Evolutionary conservation across 2,797 vertebrate species (phyloP), one percentile per base, ranked within the genome.

Genomic region (Channallabes apus): DNA sequence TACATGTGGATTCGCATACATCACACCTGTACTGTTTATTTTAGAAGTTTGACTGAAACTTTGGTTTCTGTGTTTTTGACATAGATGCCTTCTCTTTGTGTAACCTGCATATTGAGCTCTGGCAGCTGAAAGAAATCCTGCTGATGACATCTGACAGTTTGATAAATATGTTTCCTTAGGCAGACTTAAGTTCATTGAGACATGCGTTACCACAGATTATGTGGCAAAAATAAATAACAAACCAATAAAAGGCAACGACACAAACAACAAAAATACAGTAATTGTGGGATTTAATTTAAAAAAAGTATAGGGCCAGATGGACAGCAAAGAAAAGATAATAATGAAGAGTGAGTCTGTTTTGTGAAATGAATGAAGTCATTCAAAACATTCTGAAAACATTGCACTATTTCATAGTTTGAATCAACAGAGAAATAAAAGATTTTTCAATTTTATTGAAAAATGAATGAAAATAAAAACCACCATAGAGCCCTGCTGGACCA

Each of bases 401-500:
- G 35, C 18, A 51, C 29, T 65, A 14, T 51, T 76, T 72, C 56
- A 17, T 59, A 76, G 35, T 65, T 41, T 75, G 59, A 68, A 81
- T 76, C 83, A 72, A 75, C 27, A 24, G 62, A 73, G 46, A 71
- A 73, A 41, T 46, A 46, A 46, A 46, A 46, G 9, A 46, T 46
- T 46, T 11, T 11, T 9, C 41, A 46, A 9, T 46, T 46, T 46
- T 11, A 46, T 46, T 46, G 41, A 46, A 46, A 46, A 46, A 46
- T 46, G 9, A 46, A 41, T 41, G 41, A 8, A 11, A 46, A 46
- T 46, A 46, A 46, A 46, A 46, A 46, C 46, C 94, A 98, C 97
- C 95, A 0, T 96, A 96, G 79, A 98, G 95, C 1, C 94, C 95
- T 0, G 84, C n/a, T 1, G 91, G 15, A 22, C 92, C 96, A 0